Evolutionary conservation across 1,140 invertebrate genomes (phyloP).

Genomic region (Hetaerina americana): DNA sequence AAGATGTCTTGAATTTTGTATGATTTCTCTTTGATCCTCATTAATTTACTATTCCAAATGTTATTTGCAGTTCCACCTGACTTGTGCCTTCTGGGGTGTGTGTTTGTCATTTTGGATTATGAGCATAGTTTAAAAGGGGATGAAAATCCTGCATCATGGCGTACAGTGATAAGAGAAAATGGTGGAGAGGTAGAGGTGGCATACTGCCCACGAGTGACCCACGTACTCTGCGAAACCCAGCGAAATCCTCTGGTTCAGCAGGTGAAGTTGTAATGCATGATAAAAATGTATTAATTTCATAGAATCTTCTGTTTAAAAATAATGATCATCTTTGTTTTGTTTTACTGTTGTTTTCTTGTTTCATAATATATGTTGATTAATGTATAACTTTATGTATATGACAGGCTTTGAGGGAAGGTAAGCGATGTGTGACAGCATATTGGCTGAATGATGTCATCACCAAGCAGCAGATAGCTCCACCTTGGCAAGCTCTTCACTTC

Average conservation of each 20-base stretch:
- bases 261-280: too few species aligned
- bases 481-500: constrained; percentile 84
- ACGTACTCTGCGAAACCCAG: constrained; percentile 82
- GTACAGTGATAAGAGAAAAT: constrained; percentile 66
- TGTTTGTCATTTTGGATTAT: constrained; percentile 76
- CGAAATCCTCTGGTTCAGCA: constrained; percentile 77
- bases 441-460: constrained; percentile 86
- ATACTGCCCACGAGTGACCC: constrained; percentile 76
- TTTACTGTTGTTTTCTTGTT: too few species aligned
- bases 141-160: constrained; percentile 47
- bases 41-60: too few species aligned
- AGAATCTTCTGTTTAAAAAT: too few species aligned
- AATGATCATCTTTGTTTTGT: too few species aligned
- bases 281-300: too few species aligned
- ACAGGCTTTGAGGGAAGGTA: constrained; percentile 62
- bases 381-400: too few species aligned
- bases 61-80: constrained; percentile 69
- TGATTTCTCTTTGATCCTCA: too few species aligned
- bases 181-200: constrained; percentile 79
- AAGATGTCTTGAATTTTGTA: too few species aligned
- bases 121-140: constrained; percentile 28
- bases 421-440: constrained; percentile 81
- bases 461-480: constrained; percentile 71
- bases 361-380: too few species aligned
- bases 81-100: constrained; percentile 79